Evolutionary conservation across 2,797 vertebrate genomes (phyloP).

Genomic region (Anabas testudineus): DNA sequence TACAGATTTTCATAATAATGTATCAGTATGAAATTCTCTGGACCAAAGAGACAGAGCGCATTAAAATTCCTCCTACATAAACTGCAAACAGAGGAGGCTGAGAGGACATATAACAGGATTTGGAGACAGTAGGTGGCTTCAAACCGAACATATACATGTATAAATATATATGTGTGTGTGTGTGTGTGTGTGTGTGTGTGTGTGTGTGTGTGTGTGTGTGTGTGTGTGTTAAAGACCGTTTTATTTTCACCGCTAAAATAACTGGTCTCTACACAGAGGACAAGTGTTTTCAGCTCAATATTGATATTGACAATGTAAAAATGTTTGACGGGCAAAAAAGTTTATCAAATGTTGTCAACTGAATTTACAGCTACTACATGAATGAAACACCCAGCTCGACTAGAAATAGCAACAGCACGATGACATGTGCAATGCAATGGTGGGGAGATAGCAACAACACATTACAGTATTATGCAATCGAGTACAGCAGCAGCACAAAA

Average conservation of each 20-base stretch:
- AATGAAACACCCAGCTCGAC: too few relatives aligned
- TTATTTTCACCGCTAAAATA: neutral
- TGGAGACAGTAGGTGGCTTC: slow-evolving; percentile 40
- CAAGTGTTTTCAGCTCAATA: neutral
- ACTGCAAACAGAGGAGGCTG: slow-evolving; percentile 61
- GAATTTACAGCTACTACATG: too few relatives aligned
- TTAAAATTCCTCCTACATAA: slow-evolving; percentile 78
- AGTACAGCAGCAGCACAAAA: neutral
- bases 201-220: too few relatives aligned
- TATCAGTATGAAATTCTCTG: slow-evolving; percentile 73
- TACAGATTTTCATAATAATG: slow-evolving; percentile 59
- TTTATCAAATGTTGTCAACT: too few relatives aligned
- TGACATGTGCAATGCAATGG: too few relatives aligned
- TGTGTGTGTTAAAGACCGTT: neutral
- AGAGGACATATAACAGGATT: slow-evolving; percentile 62
- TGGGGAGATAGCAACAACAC: too few relatives aligned
- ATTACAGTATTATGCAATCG: neutral
- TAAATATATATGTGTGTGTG: too few relatives aligned
- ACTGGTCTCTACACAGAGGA: neutral
- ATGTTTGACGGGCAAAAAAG: too few relatives aligned
- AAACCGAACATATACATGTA: slow-evolving; percentile 24
- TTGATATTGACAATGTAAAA: neutral
- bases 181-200: too few relatives aligned
- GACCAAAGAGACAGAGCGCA: slow-evolving; percentile 73
- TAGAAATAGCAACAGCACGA: too few relatives aligned